Evolutionary conservation across 2,797 vertebrate species (phyloP).

Genomic region (Enteromius afrohamiltoni): DNA sequence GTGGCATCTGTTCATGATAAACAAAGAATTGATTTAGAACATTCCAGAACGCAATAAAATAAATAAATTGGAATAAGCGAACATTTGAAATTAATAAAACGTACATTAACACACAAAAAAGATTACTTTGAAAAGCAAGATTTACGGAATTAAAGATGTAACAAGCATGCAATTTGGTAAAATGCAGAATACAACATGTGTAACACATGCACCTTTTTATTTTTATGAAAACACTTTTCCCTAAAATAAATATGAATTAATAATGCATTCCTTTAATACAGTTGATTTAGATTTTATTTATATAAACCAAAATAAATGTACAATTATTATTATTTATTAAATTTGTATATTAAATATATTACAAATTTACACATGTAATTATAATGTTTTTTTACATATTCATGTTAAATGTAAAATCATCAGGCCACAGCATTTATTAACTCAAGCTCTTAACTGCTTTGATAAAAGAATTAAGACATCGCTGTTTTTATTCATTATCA

Average conservation of each 20-base stretch:
- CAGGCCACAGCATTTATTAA: not conserved
- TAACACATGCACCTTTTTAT: not conserved
- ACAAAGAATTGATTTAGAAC: slow-evolving; percentile 40
- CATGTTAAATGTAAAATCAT: not conserved
- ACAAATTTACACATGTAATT: not conserved
- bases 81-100: slow-evolving; percentile 33
- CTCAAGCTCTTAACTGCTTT: not conserved
- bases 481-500: slow-evolving; percentile 34
- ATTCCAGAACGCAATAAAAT: slow-evolving; percentile 2
- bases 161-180: not conserved
- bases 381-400: not conserved
- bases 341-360: too few species aligned
- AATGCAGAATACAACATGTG: not conserved
- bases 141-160: not conserved
- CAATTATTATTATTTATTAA: too few species aligned
- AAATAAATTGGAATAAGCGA: slow-evolving; percentile 15
- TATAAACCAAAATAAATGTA: not conserved
- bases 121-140: not conserved
- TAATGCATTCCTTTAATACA: not conserved
- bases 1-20: slow-evolving; percentile 30
- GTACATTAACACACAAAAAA: not conserved
- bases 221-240: not conserved
- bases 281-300: not conserved
- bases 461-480: slow-evolving; percentile 9
- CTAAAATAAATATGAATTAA: not conserved